Percentiles rank a stretch among this genome's conserved stretches.
These are phyloP conservation scores for Oscheius myriophilus DNA, from an alignment of 2,888 invertebrate genomes.

Conservation along the genomic window DNA sequence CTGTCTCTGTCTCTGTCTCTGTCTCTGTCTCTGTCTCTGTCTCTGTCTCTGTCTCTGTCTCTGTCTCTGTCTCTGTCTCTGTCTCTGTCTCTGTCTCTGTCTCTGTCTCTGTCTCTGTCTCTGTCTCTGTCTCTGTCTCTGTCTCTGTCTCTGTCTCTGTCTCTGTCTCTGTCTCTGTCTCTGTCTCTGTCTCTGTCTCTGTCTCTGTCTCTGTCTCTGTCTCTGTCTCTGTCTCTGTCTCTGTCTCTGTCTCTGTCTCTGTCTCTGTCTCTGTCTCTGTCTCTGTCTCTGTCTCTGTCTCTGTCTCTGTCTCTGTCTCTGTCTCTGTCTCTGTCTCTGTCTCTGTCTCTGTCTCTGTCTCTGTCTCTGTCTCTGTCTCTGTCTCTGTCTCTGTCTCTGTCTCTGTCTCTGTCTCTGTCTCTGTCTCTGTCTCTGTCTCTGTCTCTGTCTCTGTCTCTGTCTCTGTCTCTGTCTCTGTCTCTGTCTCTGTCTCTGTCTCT, in stretches of 20 bases:
- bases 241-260: neutral
- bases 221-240: too few relatives aligned
- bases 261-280: conserved; percentile 78
- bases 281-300: too few relatives aligned
- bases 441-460: conserved; percentile 78
- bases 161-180: neutral
- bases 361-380: too few relatives aligned
- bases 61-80: neutral
- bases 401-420: too few relatives aligned
- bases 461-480: conserved; percentile 3
- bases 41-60: neutral
- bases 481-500: conserved; percentile 78
- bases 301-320: conserved; percentile 54
- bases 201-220: too few relatives aligned
- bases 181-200: too few relatives aligned
- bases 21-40: neutral
- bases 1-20: neutral
- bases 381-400: too few relatives aligned
- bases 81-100: neutral
- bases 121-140: neutral
- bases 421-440: conserved; percentile 54
- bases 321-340: conserved; percentile 78
- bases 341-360: neutral
- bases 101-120: neutral
- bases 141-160: conserved; percentile 74